phyloP scores from a whole-genome alignment of 1,140 invertebrate genomes.

The Camponotus floridanus region DNA sequence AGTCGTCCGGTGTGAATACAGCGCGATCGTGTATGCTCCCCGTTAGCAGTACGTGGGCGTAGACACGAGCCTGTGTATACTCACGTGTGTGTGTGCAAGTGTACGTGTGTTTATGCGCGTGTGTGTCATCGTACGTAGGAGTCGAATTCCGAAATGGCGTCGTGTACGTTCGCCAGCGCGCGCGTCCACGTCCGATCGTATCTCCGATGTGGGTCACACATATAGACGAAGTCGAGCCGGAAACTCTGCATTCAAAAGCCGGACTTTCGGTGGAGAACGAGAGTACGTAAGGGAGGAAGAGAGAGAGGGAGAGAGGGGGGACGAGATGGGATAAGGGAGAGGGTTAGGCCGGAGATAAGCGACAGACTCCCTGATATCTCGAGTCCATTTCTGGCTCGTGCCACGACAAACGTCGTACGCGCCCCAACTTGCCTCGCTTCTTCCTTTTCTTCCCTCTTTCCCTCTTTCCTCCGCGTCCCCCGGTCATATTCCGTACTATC shows the following conservation, averaged over 20 bases:
- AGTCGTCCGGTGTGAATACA: conserved; percentile 18
- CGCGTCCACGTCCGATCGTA: conserved; percentile 69
- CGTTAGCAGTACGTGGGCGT: conserved; percentile 1
- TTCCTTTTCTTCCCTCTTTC: conserved; percentile 18
- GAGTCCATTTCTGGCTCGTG: conserved; percentile 74
- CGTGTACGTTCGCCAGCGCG: conserved; percentile 42
- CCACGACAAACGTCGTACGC: conserved; percentile 59
- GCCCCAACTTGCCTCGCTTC: conserved; percentile 28
- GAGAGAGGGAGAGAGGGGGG: background rate
- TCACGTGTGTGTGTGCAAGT: conserved; percentile 24
- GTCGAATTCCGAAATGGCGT: conserved; percentile 62
- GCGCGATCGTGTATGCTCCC: conserved; percentile 25
- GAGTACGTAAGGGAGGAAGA: conserved; percentile 27
- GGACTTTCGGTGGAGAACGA: conserved; percentile 69
- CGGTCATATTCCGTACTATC: background rate
- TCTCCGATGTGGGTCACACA: conserved; percentile 75
- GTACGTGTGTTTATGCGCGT: background rate
- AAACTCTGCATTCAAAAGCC: conserved; percentile 74
- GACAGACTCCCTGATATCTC: conserved; percentile 72
- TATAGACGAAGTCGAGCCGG: conserved; percentile 72
- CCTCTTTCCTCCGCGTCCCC: background rate
- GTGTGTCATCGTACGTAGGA: conserved; percentile 50
- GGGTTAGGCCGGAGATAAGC: conserved; percentile 65
- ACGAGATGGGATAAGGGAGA: conserved; percentile 21
- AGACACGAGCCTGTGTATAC: background rate